Percentiles rank a stretch among this genome's conserved stretches.
Evolutionary conservation across 2,888 invertebrate genomes (phyloP).

Genomic region (Colostygia pectinataria): DNA sequence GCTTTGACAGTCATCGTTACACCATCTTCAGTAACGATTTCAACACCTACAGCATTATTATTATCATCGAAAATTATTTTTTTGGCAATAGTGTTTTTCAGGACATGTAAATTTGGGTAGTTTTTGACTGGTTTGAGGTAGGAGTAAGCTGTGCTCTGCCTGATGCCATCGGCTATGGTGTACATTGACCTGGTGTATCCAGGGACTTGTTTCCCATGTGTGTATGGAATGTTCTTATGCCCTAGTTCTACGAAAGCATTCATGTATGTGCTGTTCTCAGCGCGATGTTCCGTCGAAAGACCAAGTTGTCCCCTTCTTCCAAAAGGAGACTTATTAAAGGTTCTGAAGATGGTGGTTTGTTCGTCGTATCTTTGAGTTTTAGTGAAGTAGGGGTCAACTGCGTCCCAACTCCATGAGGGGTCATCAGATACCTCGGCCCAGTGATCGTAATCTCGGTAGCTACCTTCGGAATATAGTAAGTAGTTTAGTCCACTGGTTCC

Average conservation of each 20-base stretch:
- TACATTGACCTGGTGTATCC: slow-evolving; percentile 37
- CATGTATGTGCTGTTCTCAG: slow-evolving; percentile 34
- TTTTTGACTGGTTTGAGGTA: slow-evolving; percentile 40
- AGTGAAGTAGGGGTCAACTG: slow-evolving; percentile 47
- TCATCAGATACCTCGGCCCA: slow-evolving; percentile 46
- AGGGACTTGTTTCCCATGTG: slow-evolving; percentile 48
- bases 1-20: slow-evolving; percentile 37
- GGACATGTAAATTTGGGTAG: slow-evolving; percentile 42
- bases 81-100: slow-evolving; percentile 45
- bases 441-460: slow-evolving; percentile 40
- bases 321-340: slow-evolving; percentile 30
- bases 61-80: slow-evolving; percentile 46
- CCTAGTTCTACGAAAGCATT: slow-evolving; percentile 62
- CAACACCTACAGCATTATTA: slow-evolving; percentile 46
- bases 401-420: slow-evolving; percentile 44
- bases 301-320: slow-evolving; percentile 40
- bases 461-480: slow-evolving; percentile 33
- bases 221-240: slow-evolving; percentile 46
- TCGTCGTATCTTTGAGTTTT: slow-evolving; percentile 46
- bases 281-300: slow-evolving; percentile 39
- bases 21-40: slow-evolving; percentile 29
- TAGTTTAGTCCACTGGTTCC: slow-evolving; percentile 35
- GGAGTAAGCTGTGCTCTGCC: slow-evolving; percentile 45
- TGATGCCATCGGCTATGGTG: slow-evolving; percentile 32
- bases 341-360: slow-evolving; percentile 29